Conservation (phyloP, 2,113 vertebrate genomes). For the Tenrec ecaudatus region DNA sequence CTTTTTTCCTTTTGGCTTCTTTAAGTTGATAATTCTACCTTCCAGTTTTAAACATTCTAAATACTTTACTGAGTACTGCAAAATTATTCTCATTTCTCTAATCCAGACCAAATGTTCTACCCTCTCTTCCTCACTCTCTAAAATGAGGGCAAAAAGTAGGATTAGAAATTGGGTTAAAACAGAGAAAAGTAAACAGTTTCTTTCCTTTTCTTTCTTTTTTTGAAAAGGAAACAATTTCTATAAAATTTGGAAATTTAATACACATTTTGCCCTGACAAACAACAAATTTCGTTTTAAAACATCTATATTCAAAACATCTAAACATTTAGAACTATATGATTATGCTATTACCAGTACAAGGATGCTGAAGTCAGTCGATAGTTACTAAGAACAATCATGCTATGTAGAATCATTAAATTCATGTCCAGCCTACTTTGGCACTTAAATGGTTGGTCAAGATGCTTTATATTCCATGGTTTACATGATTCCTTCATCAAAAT, state of each 20-base stretch:
- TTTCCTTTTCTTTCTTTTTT: no score
- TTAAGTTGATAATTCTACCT: constrained; percentile 17
- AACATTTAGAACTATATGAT: not conserved
- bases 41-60: not conserved
- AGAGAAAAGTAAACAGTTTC: not conserved
- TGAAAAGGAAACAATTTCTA: not conserved
- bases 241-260: constrained; percentile 4
- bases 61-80: constrained; percentile 10
- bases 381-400: not conserved
- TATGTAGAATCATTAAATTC: not conserved
- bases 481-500: not conserved
- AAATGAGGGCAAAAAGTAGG: not conserved
- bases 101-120: not conserved
- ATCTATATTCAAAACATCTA: not conserved
- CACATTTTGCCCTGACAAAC: not conserved
- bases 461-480: not conserved
- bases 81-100: constrained; percentile 31
- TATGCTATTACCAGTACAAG: not conserved
- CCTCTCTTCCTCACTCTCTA: not conserved
- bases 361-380: not conserved
- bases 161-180: not conserved
- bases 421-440: not conserved
- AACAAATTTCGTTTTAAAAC: not conserved
- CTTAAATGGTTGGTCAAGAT: not conserved
- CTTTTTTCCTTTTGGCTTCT: constrained; percentile 6